A percentile compares a stretch with the other conserved stretches of the same genome.
Evolutionary conservation across 2,797 vertebrate genomes (phyloP).

Genomic region (Hoplostethus atlanticus): DNA sequence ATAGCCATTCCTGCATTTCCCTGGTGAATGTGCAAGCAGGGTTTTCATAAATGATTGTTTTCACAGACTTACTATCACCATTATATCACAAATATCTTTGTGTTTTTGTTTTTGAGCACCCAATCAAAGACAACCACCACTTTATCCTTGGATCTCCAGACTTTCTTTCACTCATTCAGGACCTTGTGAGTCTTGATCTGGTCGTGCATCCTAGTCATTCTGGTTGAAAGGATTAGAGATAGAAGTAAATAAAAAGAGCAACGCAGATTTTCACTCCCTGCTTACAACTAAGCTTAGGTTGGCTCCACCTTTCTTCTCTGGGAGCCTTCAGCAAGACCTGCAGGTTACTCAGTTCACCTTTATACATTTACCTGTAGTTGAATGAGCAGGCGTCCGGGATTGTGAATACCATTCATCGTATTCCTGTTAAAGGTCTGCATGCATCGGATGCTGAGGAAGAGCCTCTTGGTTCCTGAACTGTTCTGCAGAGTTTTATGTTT

Average conservation of each 20-base stretch:
- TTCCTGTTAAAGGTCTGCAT: conserved; percentile 21
- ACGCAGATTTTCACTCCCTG: conserved; percentile 58
- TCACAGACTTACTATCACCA: too few relatives aligned
- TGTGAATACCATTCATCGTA: conserved; percentile 52
- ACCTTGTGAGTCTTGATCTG: neutral
- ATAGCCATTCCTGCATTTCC: neutral
- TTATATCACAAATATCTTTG: neutral
- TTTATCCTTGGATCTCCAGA: neutral
- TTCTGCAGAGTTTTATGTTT: conserved; percentile 24
- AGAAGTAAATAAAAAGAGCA: conserved; percentile 37
- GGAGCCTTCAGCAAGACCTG: conserved; percentile 66
- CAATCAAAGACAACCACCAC: neutral
- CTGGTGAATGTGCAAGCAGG: neutral
- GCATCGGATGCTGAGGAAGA: conserved; percentile 38
- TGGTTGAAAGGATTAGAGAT: conserved; percentile 37
- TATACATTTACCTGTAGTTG: conserved; percentile 56
- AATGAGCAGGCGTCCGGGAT: conserved; percentile 48
- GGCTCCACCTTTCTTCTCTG: conserved; percentile 83
- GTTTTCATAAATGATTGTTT: neutral
- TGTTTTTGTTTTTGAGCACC: neutral
- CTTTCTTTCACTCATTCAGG: neutral
- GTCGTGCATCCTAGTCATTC: conserved; percentile 4
- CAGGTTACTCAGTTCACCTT: conserved; percentile 71
- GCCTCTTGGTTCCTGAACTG: conserved; percentile 6
- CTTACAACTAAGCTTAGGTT: conserved; percentile 78